phyloP scores from a whole-genome alignment of 2,797 vertebrate species.

The Erpetoichthys calabaricus region DNA sequence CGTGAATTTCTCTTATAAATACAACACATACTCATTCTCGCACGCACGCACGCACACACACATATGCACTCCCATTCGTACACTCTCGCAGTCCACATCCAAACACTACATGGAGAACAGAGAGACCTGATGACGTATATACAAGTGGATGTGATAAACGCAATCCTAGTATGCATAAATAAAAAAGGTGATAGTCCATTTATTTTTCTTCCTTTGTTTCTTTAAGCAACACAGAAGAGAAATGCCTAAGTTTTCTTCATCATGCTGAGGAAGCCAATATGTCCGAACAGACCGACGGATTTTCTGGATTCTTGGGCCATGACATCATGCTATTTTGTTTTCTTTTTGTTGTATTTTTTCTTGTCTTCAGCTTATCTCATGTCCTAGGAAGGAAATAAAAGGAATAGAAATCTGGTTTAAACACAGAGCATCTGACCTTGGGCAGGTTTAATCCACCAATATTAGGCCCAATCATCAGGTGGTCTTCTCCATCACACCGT shows the following conservation, averaged over 20 bases:
- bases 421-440: no score
- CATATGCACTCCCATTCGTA: background rate
- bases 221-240: conserved; percentile 30
- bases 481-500: no score
- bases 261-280: no score
- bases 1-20: conserved; percentile 4
- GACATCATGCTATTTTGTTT: background rate
- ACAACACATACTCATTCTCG: background rate
- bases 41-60: background rate
- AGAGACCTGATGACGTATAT: conserved; percentile 43
- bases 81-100: conserved; percentile 46
- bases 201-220: conserved; percentile 14
- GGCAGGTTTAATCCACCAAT: no score
- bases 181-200: conserved; percentile 30
- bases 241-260: no score
- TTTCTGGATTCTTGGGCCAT: no score
- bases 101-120: conserved; percentile 38
- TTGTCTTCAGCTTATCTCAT: conserved; percentile 45
- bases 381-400: conserved; percentile 43
- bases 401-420: background rate
- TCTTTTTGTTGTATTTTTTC: background rate
- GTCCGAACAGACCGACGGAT: no score
- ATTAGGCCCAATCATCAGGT: no score
- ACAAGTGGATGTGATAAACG: conserved; percentile 38
- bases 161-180: conserved; percentile 49